Evolutionary conservation across 2,888 invertebrate species (phyloP).

Genomic region (Onchidella celtica): DNA sequence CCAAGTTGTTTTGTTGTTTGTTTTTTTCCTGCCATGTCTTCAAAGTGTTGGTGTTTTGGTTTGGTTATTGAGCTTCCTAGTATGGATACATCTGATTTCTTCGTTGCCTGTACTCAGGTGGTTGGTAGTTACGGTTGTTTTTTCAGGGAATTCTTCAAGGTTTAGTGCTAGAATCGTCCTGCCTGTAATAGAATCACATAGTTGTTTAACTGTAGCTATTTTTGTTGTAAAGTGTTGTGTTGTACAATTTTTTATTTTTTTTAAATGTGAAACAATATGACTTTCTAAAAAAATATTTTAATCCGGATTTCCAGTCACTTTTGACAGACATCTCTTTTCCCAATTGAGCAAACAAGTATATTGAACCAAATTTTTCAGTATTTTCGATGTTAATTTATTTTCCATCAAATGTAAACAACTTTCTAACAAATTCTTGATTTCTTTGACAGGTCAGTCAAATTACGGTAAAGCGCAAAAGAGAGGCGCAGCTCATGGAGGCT

Average conservation of each 20-base stretch:
- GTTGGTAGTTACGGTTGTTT: background rate
- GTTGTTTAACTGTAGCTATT: background rate
- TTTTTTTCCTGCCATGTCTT: background rate
- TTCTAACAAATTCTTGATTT: constrained; percentile 48
- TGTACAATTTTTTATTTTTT: too few species aligned
- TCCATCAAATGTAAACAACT: constrained; percentile 16
- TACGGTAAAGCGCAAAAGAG: constrained; percentile 72
- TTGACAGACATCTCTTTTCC: too few species aligned
- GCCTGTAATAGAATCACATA: constrained; percentile 43
- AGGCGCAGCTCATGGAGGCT: constrained; percentile 66
- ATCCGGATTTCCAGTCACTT: background rate
- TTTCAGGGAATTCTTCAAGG: background rate
- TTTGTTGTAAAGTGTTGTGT: constrained; percentile 33
- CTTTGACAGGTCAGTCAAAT: constrained; percentile 58
- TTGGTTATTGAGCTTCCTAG: constrained; percentile 3
- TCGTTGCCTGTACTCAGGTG: background rate
- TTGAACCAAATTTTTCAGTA: constrained; percentile 6
- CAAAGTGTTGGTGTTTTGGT: background rate
- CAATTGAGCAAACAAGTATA: too few species aligned
- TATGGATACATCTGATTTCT: background rate
- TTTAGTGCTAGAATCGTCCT: constrained; percentile 46
- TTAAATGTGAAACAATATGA: too few species aligned
- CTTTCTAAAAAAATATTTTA: too few species aligned
- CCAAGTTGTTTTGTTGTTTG: too few species aligned
- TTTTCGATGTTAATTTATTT: constrained; percentile 34